Conservation (phyloP, 1,140 invertebrate species). For the Ostrea denselamellosa region DNA sequence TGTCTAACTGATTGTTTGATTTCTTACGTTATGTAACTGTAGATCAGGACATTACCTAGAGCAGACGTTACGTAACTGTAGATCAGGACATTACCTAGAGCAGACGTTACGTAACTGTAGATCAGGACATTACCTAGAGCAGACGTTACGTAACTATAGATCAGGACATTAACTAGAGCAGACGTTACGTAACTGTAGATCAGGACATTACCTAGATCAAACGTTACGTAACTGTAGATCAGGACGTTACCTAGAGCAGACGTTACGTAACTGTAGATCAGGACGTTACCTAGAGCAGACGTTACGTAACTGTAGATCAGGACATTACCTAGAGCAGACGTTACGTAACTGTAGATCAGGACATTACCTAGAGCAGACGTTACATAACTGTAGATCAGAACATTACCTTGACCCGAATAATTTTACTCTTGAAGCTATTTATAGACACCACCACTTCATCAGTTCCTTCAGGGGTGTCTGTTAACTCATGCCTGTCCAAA, state of each 20-base stretch:
- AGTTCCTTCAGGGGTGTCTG: slow-evolving; percentile 84
- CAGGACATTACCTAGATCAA: too few species aligned
- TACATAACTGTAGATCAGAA: background rate
- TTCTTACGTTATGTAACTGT: background rate
- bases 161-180: too few species aligned
- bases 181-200: too few species aligned
- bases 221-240: background rate
- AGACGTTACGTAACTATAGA: background rate
- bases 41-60: slow-evolving; percentile 3
- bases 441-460: slow-evolving; percentile 89
- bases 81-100: slow-evolving; percentile 81
- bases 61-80: background rate
- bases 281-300: too few species aligned
- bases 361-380: too few species aligned
- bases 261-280: too few species aligned
- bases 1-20: slow-evolving; percentile 61
- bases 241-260: too few species aligned
- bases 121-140: too few species aligned
- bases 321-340: too few species aligned
- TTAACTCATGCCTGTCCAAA: slow-evolving; percentile 85
- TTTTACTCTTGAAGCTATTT: slow-evolving; percentile 92
- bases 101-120: too few species aligned
- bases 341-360: too few species aligned
- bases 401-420: slow-evolving; percentile 88
- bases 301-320: background rate